phyloP scores from a whole-genome alignment of 2,113 vertebrate genomes.

The Cranoglanis bouderius region DNA sequence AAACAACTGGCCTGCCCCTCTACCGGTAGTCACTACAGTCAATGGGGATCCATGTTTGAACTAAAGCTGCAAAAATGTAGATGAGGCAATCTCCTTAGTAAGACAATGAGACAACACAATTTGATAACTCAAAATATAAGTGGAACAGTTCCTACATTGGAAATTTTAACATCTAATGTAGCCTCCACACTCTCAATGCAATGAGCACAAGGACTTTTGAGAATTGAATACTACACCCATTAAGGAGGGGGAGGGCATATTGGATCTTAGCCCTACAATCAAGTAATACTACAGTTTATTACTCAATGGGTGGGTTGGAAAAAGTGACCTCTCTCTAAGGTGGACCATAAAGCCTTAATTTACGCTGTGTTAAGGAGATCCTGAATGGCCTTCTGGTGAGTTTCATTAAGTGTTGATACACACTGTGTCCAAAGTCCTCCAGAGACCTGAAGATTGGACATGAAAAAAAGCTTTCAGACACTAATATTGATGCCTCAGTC shows the following conservation, averaged over 20 bases:
- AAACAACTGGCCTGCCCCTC: background rate
- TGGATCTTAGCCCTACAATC: slow-evolving; percentile 20
- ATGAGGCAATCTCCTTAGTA: background rate
- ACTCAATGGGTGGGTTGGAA: slow-evolving; percentile 56
- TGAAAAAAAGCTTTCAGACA: background rate
- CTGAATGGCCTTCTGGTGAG: slow-evolving; percentile 94
- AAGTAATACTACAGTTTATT: slow-evolving; percentile 66
- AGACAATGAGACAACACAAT: slow-evolving; percentile 32
- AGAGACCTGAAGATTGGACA: slow-evolving; percentile 77
- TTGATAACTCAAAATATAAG: slow-evolving; percentile 12
- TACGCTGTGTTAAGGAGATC: slow-evolving; percentile 93
- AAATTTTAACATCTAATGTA: slow-evolving; percentile 47
- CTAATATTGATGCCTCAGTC: background rate
- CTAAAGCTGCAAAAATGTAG: slow-evolving; percentile 17
- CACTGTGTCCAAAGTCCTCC: slow-evolving; percentile 94
- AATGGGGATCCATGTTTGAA: background rate
- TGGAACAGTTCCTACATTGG: slow-evolving; percentile 42
- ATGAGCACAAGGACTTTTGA: slow-evolving; percentile 32
- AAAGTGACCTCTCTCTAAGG: slow-evolving; percentile 58
- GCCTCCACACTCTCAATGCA: background rate
- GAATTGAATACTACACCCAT: background rate
- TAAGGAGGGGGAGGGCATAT: background rate
- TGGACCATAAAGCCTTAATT: slow-evolving; percentile 60
- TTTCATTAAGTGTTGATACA: slow-evolving; percentile 88
- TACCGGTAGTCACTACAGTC: slow-evolving; percentile 7